phyloP scores from a whole-genome alignment of 2,113 vertebrate species.

The Oreochromis aureus region DNA sequence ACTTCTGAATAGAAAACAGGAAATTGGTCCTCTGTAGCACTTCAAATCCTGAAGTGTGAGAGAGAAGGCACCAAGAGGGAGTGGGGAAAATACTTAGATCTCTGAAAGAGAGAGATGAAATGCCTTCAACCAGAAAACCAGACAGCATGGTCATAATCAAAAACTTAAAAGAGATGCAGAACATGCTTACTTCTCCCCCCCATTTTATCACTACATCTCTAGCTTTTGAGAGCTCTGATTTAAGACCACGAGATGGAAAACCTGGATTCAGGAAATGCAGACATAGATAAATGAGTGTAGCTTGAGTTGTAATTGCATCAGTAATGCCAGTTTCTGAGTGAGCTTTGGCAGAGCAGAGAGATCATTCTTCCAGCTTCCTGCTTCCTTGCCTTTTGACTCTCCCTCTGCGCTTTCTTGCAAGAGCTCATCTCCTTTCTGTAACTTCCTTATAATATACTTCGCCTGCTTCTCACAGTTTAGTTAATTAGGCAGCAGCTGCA shows the following conservation, averaged over 20 bases:
- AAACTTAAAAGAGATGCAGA: not conserved
- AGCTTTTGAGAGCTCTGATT: not conserved
- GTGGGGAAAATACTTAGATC: not conserved
- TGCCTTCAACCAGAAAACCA: not conserved
- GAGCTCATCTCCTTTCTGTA: not conserved
- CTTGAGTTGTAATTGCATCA: not conserved
- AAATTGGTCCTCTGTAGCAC: conserved; percentile 34
- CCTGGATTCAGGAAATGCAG: not conserved
- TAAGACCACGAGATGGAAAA: not conserved
- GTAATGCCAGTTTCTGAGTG: conserved; percentile 1
- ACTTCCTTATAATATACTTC: not conserved
- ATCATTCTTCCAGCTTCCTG: not conserved
- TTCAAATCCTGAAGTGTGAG: conserved; percentile 24
- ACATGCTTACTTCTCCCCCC: not conserved
- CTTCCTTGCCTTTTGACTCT: not conserved
- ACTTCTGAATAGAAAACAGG: conserved; percentile 56
- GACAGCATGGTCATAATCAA: not conserved
- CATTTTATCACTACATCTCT: not conserved
- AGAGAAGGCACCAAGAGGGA: not conserved
- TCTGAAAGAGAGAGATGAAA: not conserved
- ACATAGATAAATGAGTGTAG: not conserved
- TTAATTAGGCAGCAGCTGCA: not conserved
- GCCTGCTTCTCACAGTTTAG: not conserved
- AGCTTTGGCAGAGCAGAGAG: not conserved
- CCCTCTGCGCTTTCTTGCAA: not conserved